Evolutionary conservation across 2,888 invertebrate genomes (phyloP).

Genomic region (Sympetrum striolatum): DNA sequence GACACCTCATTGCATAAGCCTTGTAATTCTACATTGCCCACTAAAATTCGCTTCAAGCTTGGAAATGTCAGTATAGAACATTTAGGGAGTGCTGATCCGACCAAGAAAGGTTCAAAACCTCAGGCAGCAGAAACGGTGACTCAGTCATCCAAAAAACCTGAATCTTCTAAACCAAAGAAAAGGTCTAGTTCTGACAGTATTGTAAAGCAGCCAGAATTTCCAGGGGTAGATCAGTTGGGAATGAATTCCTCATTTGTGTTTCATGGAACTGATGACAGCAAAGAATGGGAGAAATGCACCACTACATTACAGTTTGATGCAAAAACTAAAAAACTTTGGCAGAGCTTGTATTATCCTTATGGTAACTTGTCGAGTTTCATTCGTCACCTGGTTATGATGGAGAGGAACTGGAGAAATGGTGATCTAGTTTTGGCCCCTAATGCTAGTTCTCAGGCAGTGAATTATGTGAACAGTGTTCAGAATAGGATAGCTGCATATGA

Average conservation of each 20-base stretch:
- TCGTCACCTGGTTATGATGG: conserved; percentile 78
- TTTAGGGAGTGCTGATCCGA: conserved; percentile 51
- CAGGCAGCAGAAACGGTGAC: conserved; percentile 36
- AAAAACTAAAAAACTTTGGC: conserved; percentile 82
- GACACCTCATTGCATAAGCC: neutral
- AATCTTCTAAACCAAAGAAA: conserved; percentile 54
- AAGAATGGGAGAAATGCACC: conserved; percentile 84
- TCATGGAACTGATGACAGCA: conserved; percentile 70
- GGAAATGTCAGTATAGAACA: conserved; percentile 53
- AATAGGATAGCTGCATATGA: conserved; percentile 81
- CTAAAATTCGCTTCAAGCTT: conserved; percentile 52
- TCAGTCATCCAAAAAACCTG: conserved; percentile 65
- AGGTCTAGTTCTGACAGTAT: conserved; percentile 8
- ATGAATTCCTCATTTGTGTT: conserved; percentile 79
- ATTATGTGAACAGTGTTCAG: conserved; percentile 81
- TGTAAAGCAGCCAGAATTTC: conserved; percentile 67
- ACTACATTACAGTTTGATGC: conserved; percentile 81
- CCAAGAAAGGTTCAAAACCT: conserved; percentile 48
- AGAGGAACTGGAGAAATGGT: conserved; percentile 83
- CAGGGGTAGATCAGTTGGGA: conserved; percentile 83
- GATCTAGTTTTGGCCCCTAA: conserved; percentile 76
- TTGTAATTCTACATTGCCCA: conserved; percentile 1
- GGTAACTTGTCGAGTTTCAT: conserved; percentile 87
- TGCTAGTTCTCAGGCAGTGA: conserved; percentile 76
- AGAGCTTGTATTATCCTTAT: conserved; percentile 82